Base-by-base conservation (phyloP, 2,113 vertebrate genomes). In the Trogon surrucura region DNA sequence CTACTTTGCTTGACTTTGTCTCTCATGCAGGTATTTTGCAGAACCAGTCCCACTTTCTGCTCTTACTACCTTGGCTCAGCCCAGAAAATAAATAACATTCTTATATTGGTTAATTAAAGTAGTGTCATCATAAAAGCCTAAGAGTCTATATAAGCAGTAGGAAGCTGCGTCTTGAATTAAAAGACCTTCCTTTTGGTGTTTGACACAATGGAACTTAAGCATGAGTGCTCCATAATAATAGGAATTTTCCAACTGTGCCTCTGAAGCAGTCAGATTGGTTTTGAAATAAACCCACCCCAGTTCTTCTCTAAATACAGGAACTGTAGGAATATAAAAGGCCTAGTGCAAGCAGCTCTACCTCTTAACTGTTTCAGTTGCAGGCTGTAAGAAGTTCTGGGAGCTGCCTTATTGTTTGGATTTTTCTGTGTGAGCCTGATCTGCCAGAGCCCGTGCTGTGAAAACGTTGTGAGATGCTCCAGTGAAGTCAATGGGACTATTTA, bases 51-150 rank as follows among this genome's bases (percentile, higher is more conserved):
- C 69, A 22, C 79, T 80, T 93, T 91, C 81, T 53, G 3, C 51
- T 93, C 65, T 70, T 70, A 47, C 16, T 54, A 56, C 38, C 73
- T 21, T 71, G 73, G 71, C n/a, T 93, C 87, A 96, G 71, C 96
- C 97, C 89, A n/a, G 58, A 97, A 97, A 97, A 91, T 89, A 98
- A 69, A 89, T 74, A 93, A 44, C 47, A 47, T 67, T 67, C 60
- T 91, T 89, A 51, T 47, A 87, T 58, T 74, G 48, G 65, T 83
- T 91, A 78, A 91, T 85, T 93, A 91, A 95, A 94, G 70, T n/a
- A 82, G 83, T 96, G 75, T 97, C 81, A 95, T 91, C 91, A 67
- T 81, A 66, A 93, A 94, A 85, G 20, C 16, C 71, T 61, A 79
- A 44, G 73, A 77, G 53, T 32, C 71, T 32, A 26, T 41, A 23